Evolutionary conservation across 2,888 invertebrate genomes (phyloP), one percentile per base, ranked within the genome.

Genomic region (Geotrupes spiniger): DNA sequence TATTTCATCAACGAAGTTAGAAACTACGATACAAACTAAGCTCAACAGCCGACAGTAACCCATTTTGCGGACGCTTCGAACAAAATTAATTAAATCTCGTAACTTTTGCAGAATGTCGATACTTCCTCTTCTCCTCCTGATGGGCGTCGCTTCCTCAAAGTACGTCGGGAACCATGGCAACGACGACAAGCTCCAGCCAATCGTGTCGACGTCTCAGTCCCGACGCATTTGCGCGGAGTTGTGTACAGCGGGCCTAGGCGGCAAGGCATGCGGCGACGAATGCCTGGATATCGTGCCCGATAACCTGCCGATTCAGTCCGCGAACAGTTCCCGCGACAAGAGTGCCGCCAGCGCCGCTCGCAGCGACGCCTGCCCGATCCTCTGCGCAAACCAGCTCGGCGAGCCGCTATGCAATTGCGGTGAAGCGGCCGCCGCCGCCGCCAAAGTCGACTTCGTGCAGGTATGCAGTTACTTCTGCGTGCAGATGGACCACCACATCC

Each of bases 371-470:
- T 85, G 84, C 59, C 77, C 79, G 1, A 70, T 79, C 26, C 75
- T 84, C 42, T 85, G 85, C 68, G 68, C 71, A 44, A 79, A 82
- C 64, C 73, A 74, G 49, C 70, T 84, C 36, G 85, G 81, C 31
- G 61, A 73, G 6, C 81, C 82, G 0, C 70, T 82, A 6, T 82
- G 81, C 68, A 69, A 68, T 54, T 81, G 81, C 56, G 55, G 56
- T 0, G 47, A 29, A 0, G 25, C 25, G 49, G 36, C 53, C 1
- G 50, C 52, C 6, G 42, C 62, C 38, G 64, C 41, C 11, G 39
- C 44, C 11, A 25, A 36, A 12, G 53, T 68, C 36, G 61, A 78
- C 61, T 81, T 77, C 76, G 53, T 60, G 2, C 66, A 71, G 8
- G 72, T 81, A 42, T 82, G 82, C 64, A 62, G 70, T 0, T 68